These are phyloP conservation scores for Caenorhabditis sp. DNA, from an alignment of 2,888 invertebrate species.

Conservation along the genomic window DNA sequence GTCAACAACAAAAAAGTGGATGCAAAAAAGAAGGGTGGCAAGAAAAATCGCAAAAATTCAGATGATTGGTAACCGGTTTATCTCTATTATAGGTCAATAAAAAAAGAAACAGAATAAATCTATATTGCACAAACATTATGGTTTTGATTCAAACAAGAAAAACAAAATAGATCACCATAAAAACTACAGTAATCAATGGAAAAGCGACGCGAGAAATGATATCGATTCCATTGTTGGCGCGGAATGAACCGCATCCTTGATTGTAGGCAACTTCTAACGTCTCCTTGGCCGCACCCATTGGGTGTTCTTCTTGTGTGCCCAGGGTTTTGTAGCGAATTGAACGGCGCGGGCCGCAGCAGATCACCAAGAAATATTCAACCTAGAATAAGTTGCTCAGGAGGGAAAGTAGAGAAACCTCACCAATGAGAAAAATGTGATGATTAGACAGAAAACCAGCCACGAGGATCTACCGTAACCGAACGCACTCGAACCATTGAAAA, in stretches of 20 bases:
- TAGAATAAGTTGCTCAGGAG: too few relatives aligned
- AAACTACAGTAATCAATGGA: constrained; percentile 62
- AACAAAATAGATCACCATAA: constrained; percentile 61
- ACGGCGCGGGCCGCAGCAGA: constrained; percentile 61
- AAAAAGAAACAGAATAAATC: background rate
- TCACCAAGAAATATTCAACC: constrained; percentile 68
- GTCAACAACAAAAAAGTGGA: constrained; percentile 37
- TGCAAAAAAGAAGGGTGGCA: constrained; percentile 28
- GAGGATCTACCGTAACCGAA: constrained; percentile 26
- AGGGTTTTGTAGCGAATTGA: constrained; percentile 46
- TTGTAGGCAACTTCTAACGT: constrained; percentile 49
- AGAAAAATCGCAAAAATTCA: constrained; percentile 11
- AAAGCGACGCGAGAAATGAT: constrained; percentile 64
- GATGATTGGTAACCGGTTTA: constrained; percentile 5
- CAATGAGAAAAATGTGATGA: constrained; percentile 65
- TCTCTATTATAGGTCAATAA: background rate
- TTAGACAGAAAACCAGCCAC: constrained; percentile 63
- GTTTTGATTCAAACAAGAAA: constrained; percentile 47
- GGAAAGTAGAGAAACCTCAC: too few relatives aligned
- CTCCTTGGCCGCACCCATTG: constrained; percentile 47
- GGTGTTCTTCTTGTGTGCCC: constrained; percentile 43
- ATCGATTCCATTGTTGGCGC: constrained; percentile 61
- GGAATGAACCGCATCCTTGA: constrained; percentile 49
- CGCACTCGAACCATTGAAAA: constrained; percentile 19
- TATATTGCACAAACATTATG: background rate